Evolutionary conservation across 2,113 vertebrate genomes (phyloP).

Genomic region (Dolichallabes microphthalmus): DNA sequence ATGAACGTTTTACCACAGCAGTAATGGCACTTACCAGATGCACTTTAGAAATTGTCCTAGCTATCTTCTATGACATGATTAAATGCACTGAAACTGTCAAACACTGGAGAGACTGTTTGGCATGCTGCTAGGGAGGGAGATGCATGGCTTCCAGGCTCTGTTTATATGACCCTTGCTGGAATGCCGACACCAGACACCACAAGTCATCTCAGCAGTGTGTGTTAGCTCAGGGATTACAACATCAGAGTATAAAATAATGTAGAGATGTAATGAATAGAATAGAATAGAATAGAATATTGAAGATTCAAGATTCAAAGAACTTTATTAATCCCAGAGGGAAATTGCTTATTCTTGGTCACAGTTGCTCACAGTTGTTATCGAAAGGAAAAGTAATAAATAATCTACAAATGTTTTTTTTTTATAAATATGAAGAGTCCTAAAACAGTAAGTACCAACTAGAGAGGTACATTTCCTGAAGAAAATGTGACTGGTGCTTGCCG

Average conservation of each 20-base stretch:
- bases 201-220: conserved; percentile 35
- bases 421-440: too few species aligned
- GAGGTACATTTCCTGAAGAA: too few species aligned
- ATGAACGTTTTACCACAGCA: background rate
- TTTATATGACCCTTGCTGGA: conserved; percentile 49
- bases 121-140: conserved; percentile 37
- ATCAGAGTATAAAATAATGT: background rate
- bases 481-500: too few species aligned
- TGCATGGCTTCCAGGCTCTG: conserved; percentile 45
- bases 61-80: conserved; percentile 29
- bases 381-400: too few species aligned
- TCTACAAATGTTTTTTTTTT: too few species aligned
- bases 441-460: too few species aligned
- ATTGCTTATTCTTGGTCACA: too few species aligned
- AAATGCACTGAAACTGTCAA: conserved; percentile 50
- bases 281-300: background rate
- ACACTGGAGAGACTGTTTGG: conserved; percentile 48
- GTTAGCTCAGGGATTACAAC: conserved; percentile 39
- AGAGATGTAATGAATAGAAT: background rate
- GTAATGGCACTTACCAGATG: conserved; percentile 5
- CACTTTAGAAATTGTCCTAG: conserved; percentile 4
- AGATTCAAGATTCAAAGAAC: too few species aligned
- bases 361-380: too few species aligned
- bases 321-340: too few species aligned
- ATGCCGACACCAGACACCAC: conserved; percentile 49